These are phyloP conservation scores for Synaphobranchus kaupii DNA, from an alignment of 2,797 vertebrate species.

Conservation along the genomic window DNA sequence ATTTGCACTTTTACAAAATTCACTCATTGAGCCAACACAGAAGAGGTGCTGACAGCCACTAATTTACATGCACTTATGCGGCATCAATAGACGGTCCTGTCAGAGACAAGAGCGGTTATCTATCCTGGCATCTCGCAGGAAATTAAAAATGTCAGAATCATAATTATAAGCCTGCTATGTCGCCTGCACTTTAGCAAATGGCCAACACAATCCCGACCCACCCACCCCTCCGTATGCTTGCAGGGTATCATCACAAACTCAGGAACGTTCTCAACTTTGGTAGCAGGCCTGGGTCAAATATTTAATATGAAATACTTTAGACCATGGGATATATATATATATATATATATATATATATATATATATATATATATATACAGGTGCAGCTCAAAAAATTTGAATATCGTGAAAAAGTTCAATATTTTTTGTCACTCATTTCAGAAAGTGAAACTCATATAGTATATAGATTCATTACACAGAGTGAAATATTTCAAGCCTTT, in stretches of 20 bases:
- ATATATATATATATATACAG: too few species aligned
- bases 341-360: too few species aligned
- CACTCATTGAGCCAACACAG: not conserved
- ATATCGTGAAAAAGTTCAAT: too few species aligned
- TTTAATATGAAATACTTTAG: too few species aligned
- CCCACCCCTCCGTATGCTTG: not conserved
- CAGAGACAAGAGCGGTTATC: not conserved
- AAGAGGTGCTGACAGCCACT: not conserved
- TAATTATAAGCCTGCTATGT: not conserved
- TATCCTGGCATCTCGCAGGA: not conserved
- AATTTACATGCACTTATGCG: not conserved
- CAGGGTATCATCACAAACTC: not conserved
- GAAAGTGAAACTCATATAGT: too few species aligned
- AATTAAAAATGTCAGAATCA: not conserved
- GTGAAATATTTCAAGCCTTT: too few species aligned
- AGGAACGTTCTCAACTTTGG: not conserved
- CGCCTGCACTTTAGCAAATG: not conserved
- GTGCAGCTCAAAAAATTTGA: too few species aligned
- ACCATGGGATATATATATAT: too few species aligned
- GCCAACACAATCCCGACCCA: not conserved
- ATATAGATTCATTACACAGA: too few species aligned
- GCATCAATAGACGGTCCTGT: not conserved
- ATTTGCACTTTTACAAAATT: not conserved
- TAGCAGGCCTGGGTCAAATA: too few species aligned
- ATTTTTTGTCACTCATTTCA: too few species aligned